These are phyloP conservation scores for Scomber scombrus DNA, from an alignment of 2,113 vertebrate genomes.

Conservation along the genomic window DNA sequence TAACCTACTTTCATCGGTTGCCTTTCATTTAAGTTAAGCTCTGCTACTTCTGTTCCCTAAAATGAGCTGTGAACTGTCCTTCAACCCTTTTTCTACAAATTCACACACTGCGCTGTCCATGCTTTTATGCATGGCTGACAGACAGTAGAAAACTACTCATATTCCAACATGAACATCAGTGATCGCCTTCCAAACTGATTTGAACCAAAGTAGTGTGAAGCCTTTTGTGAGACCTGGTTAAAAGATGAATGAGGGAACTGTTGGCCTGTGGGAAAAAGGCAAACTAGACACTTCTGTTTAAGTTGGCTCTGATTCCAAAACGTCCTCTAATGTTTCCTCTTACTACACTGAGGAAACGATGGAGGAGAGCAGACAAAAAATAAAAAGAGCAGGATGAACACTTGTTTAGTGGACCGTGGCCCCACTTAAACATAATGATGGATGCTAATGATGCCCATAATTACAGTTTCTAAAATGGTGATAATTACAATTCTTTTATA, in stretches of 20 bases:
- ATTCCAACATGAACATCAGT: slow-evolving; percentile 33
- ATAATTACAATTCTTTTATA: slow-evolving; percentile 76
- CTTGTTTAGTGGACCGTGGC: slow-evolving; percentile 65
- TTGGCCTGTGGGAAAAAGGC: slow-evolving; percentile 68
- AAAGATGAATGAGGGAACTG: slow-evolving; percentile 60
- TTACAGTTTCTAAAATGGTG: slow-evolving; percentile 74
- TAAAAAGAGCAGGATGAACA: slow-evolving; percentile 50
- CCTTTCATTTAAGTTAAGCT: slow-evolving; percentile 46
- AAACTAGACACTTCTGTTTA: slow-evolving; percentile 85
- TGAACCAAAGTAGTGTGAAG: slow-evolving; percentile 66
- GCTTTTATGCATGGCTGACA: slow-evolving; percentile 14
- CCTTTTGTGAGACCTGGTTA: slow-evolving; percentile 35
- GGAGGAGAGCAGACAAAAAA: slow-evolving; percentile 41
- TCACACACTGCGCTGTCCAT: slow-evolving; percentile 7
- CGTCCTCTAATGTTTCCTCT: slow-evolving; percentile 39
- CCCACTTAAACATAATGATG: slow-evolving; percentile 78
- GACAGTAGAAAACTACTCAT: slow-evolving; percentile 17
- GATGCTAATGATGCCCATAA: slow-evolving; percentile 79
- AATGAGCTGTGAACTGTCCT: slow-evolving; percentile 50
- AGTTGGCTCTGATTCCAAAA: slow-evolving; percentile 74
- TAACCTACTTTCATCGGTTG: slow-evolving; percentile 43
- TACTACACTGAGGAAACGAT: slow-evolving; percentile 33
- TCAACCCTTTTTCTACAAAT: slow-evolving; percentile 42
- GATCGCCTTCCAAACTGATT: slow-evolving; percentile 52
- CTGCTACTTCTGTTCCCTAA: slow-evolving; percentile 1